Percentiles rank a stretch among this genome's conserved stretches.
Evolutionary conservation across 1,140 invertebrate species (phyloP).

Genomic region (Berghia stephanieae): DNA sequence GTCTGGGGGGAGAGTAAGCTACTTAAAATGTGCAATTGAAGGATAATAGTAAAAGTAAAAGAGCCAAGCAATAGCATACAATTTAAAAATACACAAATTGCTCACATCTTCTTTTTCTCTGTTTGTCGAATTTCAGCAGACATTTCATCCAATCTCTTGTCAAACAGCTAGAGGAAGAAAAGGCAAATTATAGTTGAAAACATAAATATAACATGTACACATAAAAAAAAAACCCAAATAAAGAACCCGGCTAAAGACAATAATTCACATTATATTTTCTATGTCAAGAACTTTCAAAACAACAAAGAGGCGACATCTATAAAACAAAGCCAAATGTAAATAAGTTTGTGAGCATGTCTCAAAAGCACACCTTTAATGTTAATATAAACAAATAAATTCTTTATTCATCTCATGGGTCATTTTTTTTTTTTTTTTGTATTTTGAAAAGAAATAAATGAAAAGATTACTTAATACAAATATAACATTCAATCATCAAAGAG

Average conservation of each 20-base stretch:
- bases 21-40: neutral
- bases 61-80: too few species aligned
- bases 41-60: neutral
- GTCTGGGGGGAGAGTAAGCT: neutral
- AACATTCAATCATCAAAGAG: too few species aligned
- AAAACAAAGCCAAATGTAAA: neutral
- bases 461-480: too few species aligned
- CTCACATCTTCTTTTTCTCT: conserved; percentile 24
- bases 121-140: conserved; percentile 20
- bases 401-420: too few species aligned
- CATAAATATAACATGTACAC: neutral
- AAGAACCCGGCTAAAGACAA: neutral
- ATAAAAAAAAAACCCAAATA: neutral
- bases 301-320: too few species aligned
- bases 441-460: too few species aligned
- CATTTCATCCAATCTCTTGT: conserved; percentile 43
- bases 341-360: neutral
- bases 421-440: too few species aligned
- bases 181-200: neutral
- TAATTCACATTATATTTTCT: too few species aligned
- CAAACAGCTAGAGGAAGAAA: conserved; percentile 36
- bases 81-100: neutral
- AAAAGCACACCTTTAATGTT: too few species aligned
- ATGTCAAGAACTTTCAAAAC: neutral
- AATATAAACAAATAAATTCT: too few species aligned